phyloP scores from a whole-genome alignment of 2,797 vertebrate genomes.

The Acrossocheilus wenchowensis region DNA sequence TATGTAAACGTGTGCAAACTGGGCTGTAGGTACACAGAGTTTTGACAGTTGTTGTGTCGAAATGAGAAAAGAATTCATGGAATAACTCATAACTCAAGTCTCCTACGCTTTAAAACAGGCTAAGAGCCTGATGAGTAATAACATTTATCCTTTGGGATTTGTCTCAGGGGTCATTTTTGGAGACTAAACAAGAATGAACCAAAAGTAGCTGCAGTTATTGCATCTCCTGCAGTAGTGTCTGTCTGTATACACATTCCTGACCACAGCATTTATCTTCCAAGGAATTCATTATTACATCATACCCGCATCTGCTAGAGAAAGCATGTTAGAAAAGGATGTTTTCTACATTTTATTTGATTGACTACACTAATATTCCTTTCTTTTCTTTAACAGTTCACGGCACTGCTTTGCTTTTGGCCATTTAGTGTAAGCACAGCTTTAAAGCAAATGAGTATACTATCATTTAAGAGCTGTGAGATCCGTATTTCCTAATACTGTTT shows the following conservation, averaged over 20 bases:
- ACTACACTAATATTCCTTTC: background rate
- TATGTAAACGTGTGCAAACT: too few species aligned
- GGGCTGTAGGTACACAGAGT: too few species aligned
- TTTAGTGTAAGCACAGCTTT: background rate
- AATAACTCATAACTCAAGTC: background rate
- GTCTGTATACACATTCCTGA: background rate
- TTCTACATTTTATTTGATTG: background rate
- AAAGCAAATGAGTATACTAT: background rate
- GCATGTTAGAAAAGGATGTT: background rate
- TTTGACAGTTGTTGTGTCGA: too few species aligned
- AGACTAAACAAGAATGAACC: background rate
- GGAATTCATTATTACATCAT: background rate
- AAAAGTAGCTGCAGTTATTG: background rate
- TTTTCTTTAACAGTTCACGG: background rate
- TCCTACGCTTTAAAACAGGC: background rate
- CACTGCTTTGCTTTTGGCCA: background rate
- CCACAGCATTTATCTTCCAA: background rate
- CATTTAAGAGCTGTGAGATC: background rate
- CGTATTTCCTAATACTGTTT: background rate
- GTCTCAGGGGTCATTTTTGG: too few species aligned
- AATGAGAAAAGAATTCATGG: too few species aligned
- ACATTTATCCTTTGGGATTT: background rate
- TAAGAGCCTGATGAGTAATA: background rate
- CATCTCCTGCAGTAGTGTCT: background rate
- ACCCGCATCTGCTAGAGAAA: background rate